Base-by-base conservation (phyloP, 2,888 invertebrate genomes). In the Schizaphis graminum region DNA sequence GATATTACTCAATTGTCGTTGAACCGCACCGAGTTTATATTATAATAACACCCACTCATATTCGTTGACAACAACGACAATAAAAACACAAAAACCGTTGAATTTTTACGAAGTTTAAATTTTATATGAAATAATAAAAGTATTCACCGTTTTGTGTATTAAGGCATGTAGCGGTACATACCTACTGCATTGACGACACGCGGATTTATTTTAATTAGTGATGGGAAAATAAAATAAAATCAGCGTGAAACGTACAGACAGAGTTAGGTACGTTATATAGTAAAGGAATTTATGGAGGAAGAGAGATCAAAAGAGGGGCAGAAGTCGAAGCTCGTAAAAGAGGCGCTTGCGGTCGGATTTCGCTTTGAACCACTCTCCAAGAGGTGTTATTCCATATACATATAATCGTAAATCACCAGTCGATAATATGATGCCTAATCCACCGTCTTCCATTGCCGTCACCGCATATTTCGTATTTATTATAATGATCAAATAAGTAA, bases 321-420 rank as follows among this genome's bases (percentile, higher is more conserved):
- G 44, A 26, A 56, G 67, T 49, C 7, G 21, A 35, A 41, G 44
- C 24, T 91, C 67, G 49, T 77, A 91, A 49, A 91, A 61, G 24
- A 49, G 44, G 35, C 10, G 11, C 67, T 35, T 77, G 49, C 77
- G 91, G 47, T 67, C 35, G 26, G 77, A 49, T 21, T 61, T 67
- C 49, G 35, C 49, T 91, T 77, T 91, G 35, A 49, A 77, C 77
- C 44, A 8, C 11, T 89, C 28, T 56, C 47, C 77, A 35, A 77
- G 21, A 77, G 77, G 77, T 77, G 77, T 35, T 77, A 77, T 77
- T 77, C 16, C 35, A 77, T 77, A 35, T 67, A 67, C 44, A 11
- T 35, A 26, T 24, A 91, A 91, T 91, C 91, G n/a, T 91, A 91
- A 91, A 91, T 91, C 84, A 85, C 28, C 56, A 26, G 44, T n/a